Base-by-base conservation (phyloP, 2,797 vertebrate species). In the Poecilia wingei region DNA sequence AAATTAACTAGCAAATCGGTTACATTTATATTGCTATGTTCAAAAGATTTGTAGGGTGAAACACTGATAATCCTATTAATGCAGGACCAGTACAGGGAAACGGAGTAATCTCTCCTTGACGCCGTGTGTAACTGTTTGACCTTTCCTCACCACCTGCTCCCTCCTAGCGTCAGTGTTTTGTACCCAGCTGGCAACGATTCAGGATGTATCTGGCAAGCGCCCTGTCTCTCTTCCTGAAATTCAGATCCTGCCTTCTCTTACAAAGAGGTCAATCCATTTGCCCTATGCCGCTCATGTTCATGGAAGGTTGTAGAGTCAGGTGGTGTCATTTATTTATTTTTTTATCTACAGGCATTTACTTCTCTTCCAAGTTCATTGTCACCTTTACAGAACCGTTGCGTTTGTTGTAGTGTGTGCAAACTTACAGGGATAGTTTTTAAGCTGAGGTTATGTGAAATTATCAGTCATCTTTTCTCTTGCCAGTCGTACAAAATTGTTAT, bases 181-280 rank as follows among this genome's bases (percentile, higher is more conserved):
- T 61, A 79, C 49, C 68, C 41, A 70, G 46, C 57, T 81, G 76
- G 78, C 77, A 78, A 72, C 51, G 49, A 82, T 88, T 88, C 81
- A 82, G 77, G n/a, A 75, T 72, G 72, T 68, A 51, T 83, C 53
- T 73, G 77, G 61, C 31, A n/a, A 57, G 20, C 20, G 25, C 39
- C 45, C 39, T 74, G 53, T 53, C 64, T 86, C 57, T 76, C 33
- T 81, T 76, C 49, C 74, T 71, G 68, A 45, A 28, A 79, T 88
- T 85, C 72, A 81, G 28, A 71, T 82, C 74, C 71, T 77, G 75
- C 80, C 66, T 61, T 86, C 75, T 75, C 80, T 51, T 82, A 80
- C 76, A 87, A 76, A 85, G 80, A 61, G 79, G 82, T 90, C 85
- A 84, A 77, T 84, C 81, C 78, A 53, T 86, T 85, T 88, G 70